A percentile compares a stretch with the other conserved stretches of the same genome.
Evolutionary conservation across 2,888 invertebrate genomes (phyloP).

Genomic region (Nematopogon swammerdamellus): DNA sequence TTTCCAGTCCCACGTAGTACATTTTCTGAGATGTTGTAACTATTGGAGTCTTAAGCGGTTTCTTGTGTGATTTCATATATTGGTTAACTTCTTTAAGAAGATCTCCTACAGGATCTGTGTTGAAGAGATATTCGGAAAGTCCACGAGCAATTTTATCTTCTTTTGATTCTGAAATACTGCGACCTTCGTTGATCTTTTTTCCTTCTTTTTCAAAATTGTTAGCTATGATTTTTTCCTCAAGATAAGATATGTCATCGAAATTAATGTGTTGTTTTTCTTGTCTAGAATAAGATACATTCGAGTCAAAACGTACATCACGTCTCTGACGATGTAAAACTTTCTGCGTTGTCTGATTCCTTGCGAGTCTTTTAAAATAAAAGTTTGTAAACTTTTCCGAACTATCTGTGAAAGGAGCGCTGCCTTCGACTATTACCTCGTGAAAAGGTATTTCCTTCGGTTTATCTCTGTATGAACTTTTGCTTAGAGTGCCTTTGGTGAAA

Average conservation of each 20-base stretch:
- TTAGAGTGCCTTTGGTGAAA: too few species aligned
- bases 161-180: too few species aligned
- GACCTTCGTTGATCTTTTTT: too few species aligned
- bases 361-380: neutral
- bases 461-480: too few species aligned
- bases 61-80: slow-evolving; percentile 24
- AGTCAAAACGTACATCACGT: slow-evolving; percentile 9
- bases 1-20: slow-evolving; percentile 11
- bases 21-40: neutral
- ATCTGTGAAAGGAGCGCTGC: neutral
- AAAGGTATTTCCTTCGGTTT: too few species aligned
- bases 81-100: slow-evolving; percentile 20
- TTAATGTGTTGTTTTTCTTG: too few species aligned
- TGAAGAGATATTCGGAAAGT: slow-evolving; percentile 21
- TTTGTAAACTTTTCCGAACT: neutral
- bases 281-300: slow-evolving; percentile 15
- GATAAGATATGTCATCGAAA: too few species aligned
- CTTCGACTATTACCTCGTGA: too few species aligned
- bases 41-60: slow-evolving; percentile 21
- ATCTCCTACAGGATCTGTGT: slow-evolving; percentile 18
- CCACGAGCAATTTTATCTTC: slow-evolving; percentile 11
- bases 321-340: neutral
- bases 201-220: neutral
- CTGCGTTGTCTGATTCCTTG: too few species aligned
- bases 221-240: too few species aligned